Evolutionary conservation across 1,140 invertebrate species (phyloP).

Genomic region (Camponotus pennsylvanicus): DNA sequence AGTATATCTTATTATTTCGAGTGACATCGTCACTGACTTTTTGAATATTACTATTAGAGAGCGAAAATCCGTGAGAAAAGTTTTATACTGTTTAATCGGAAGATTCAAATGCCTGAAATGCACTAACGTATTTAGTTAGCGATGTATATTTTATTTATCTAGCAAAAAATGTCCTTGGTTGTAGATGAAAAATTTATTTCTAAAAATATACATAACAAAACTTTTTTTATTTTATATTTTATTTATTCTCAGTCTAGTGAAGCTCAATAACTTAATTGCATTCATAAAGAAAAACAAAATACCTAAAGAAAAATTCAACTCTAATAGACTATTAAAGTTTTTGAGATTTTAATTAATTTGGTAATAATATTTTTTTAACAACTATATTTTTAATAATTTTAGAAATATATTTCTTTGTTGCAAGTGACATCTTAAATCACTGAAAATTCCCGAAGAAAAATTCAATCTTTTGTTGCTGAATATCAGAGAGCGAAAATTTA

Average conservation of each 20-base stretch:
- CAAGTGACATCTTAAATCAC: too few species aligned
- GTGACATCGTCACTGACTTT: neutral
- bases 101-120: too few species aligned
- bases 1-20: neutral
- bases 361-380: too few species aligned
- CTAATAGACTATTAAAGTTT: neutral
- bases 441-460: too few species aligned
- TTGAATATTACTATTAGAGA: neutral
- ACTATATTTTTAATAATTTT: too few species aligned
- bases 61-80: neutral
- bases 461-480: neutral
- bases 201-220: constrained; percentile 19
- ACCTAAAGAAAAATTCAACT: neutral
- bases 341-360: neutral
- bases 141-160: neutral
- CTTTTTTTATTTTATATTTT: neutral
- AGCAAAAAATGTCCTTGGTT: constrained; percentile 8
- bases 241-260: neutral
- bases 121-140: too few species aligned
- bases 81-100: too few species aligned
- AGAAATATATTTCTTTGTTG: too few species aligned
- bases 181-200: neutral
- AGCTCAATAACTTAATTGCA: neutral
- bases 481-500: neutral
- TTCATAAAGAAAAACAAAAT: neutral